Percentiles rank a stretch among this genome's conserved stretches.
phyloP scores from a whole-genome alignment of 2,113 vertebrate species.

The Ammodytes dubius region DNA sequence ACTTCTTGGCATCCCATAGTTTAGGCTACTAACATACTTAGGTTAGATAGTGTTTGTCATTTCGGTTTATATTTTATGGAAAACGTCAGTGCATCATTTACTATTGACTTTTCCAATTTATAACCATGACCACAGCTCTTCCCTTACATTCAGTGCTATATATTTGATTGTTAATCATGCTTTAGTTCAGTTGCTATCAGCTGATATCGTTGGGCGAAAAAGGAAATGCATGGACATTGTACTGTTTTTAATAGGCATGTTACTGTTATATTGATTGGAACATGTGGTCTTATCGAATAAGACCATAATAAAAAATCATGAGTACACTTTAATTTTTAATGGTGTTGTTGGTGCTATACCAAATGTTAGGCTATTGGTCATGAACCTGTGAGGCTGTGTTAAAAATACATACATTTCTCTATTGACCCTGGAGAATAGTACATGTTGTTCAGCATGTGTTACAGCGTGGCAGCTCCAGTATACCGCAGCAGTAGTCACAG shows the following conservation, averaged over 20 bases:
- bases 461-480: neutral
- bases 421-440: neutral
- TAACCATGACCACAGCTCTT: neutral
- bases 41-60: neutral
- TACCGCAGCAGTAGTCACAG: constrained; percentile 12
- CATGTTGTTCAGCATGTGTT: constrained; percentile 1
- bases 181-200: neutral
- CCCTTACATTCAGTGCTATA: neutral
- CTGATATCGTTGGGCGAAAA: neutral
- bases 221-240: too few species aligned
- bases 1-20: neutral
- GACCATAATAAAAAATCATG: neutral
- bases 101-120: neutral
- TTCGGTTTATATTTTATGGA: neutral
- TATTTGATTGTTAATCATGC: neutral
- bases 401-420: constrained; percentile 5
- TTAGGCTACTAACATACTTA: neutral
- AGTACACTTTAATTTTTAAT: neutral
- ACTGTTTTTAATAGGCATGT: too few species aligned
- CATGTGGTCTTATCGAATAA: neutral
- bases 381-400: constrained; percentile 7
- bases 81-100: neutral
- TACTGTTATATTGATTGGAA: too few species aligned
- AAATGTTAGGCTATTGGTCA: neutral
- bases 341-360: neutral